Conservation (phyloP, 2,797 vertebrate genomes). For the Takifugu ocellatus region DNA sequence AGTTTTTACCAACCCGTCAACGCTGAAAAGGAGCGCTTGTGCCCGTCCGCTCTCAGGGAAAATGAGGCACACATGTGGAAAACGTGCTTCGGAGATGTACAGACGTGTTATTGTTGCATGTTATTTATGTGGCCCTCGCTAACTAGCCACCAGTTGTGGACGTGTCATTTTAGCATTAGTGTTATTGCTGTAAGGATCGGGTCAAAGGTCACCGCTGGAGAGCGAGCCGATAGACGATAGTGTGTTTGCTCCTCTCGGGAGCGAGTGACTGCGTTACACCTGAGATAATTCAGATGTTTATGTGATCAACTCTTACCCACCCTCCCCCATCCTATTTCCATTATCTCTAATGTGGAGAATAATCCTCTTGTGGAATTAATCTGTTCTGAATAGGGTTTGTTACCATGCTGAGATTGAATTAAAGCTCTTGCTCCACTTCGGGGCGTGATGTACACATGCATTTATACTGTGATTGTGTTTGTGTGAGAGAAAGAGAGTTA, state of each 20-base stretch:
- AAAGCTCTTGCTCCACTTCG: slow-evolving; percentile 60
- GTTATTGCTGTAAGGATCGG: not conserved
- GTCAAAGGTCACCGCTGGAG: slow-evolving; percentile 28
- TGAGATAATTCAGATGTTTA: slow-evolving; percentile 71
- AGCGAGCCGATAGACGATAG: not conserved
- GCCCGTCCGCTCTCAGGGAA: too few species aligned
- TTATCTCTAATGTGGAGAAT: slow-evolving; percentile 71
- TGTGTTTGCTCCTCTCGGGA: slow-evolving; percentile 11
- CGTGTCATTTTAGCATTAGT: too few species aligned
- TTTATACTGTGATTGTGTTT: not conserved
- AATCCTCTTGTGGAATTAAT: slow-evolving; percentile 80
- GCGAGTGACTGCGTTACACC: slow-evolving; percentile 57
- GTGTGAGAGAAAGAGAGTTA: not conserved
- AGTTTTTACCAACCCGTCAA: not conserved
- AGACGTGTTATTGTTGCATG: too few species aligned
- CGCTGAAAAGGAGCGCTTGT: not conserved
- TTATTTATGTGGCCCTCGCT: too few species aligned
- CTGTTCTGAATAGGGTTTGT: slow-evolving; percentile 74
- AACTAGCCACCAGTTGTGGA: too few species aligned
- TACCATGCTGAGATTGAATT: slow-evolving; percentile 69
- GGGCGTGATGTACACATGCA: slow-evolving; percentile 22
- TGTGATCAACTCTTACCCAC: slow-evolving; percentile 63
- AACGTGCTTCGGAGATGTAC: too few species aligned
- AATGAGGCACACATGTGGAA: too few species aligned
- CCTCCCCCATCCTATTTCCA: slow-evolving; percentile 44